Percentiles rank a stretch among this genome's conserved stretches.
phyloP scores from a whole-genome alignment of 2,113 vertebrate genomes.

The Phocoena sinus region DNA sequence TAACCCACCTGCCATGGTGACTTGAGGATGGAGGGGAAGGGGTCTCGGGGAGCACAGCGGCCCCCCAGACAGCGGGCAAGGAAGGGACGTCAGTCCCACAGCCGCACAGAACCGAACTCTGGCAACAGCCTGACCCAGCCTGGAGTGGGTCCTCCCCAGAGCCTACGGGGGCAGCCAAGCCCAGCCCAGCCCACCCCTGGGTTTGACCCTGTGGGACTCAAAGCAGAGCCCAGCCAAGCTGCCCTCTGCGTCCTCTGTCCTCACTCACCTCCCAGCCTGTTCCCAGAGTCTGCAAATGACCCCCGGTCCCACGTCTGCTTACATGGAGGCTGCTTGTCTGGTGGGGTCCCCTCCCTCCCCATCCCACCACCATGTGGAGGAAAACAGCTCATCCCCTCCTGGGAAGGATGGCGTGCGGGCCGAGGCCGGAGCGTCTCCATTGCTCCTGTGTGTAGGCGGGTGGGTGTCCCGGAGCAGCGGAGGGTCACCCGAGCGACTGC shows the following conservation, averaged over 20 bases:
- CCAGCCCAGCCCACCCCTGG: neutral
- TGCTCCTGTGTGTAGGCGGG: neutral
- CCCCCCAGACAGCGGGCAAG: neutral
- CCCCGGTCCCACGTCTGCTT: too few relatives aligned
- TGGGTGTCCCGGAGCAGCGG: neutral
- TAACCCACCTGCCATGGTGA: accelerated
- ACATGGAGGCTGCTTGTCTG: neutral
- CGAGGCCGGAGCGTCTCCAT: accelerated
- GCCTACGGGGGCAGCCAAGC: neutral
- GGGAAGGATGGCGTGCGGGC: accelerated
- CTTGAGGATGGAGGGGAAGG: neutral
- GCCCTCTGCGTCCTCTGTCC: neutral
- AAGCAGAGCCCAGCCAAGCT: neutral
- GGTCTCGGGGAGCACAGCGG: neutral
- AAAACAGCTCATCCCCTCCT: accelerated
- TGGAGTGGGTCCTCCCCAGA: neutral
- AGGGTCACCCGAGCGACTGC: accelerated
- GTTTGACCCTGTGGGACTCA: neutral
- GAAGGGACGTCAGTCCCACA: accelerated
- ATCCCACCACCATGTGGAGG: accelerated
- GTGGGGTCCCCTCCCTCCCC: neutral
- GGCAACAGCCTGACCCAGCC: neutral
- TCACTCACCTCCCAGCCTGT: neutral
- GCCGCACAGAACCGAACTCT: neutral
- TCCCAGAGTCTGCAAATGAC: neutral